Evolutionary conservation across 1,140 invertebrate genomes (phyloP), one percentile per base, ranked within the genome.

Genomic region (Limonius californicus): DNA sequence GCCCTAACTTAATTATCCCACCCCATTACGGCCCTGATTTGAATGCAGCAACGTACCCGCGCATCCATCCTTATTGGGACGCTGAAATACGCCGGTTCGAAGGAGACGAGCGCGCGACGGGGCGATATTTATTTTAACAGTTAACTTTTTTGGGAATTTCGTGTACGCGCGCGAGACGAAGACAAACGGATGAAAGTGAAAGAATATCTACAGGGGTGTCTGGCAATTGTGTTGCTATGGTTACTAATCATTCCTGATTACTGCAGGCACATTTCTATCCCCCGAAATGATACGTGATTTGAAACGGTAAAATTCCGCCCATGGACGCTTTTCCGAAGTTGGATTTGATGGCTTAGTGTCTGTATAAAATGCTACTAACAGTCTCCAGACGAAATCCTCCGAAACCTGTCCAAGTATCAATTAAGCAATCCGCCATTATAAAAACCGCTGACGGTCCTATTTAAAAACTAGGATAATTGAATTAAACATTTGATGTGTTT

Each of bases 11-110:
- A 63, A 63, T 63, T 63, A 63, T 59, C 43, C 57, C 23, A 63
- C 62, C 62, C 62, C 62, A 63, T 63, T 63, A 63, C 62, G 62
- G 57, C 19, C 62, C 62, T 63, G 62, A 63, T 63, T 63, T 63
- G 53, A 63, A 63, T 63, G 55, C 62, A 54, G 9, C 14, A 55
- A 55, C 16, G 21, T 27, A 23, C n/a, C n/a, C n/a, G n/a, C 1
- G 35, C 35, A 39, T 39, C 35, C n/a, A 12, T 39, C 35, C n/a
- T 39, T 12, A 12, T 39, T 39, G 35, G 7, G 7, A 6, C n/a
- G n/a, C 11, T 39, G n/a, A 23, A 35, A 57, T 19, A 16, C 20
- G 19, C 3, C 15, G 14, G 39, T 0, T 32, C 12, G 1, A 54
- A 9, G 23, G 18, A 54, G 19, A 54, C 23, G 18, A 18, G 9